Base-by-base conservation (phyloP, 2,113 vertebrate genomes). In the Anarhynchus alexandrinus region DNA sequence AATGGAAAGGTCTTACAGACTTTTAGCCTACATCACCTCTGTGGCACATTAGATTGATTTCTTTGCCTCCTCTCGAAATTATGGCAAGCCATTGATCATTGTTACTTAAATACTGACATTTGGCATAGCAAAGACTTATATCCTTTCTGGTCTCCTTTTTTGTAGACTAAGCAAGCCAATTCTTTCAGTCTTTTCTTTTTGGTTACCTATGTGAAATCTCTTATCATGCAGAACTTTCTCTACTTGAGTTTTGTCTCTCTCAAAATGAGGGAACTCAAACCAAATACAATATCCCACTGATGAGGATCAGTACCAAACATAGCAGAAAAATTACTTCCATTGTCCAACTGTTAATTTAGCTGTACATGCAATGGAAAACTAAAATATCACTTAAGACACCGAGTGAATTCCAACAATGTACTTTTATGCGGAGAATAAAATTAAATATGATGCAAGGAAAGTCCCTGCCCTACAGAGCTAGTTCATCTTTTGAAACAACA, bases 351-450 rank as follows among this genome's bases (percentile, higher is more conserved):
- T 4, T 82, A 77, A 74, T 84, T 47, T 79, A 76, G 40, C 40
- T 19, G 82, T 87, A 64, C 32, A n/a, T 43, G 70, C 61, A 90
- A 57, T 57, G 34, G 66, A 76, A 94, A 91, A 52, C 6, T 67
- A 72, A 83, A 93, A 81, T 81, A 80, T 19, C 47, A 38, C 62
- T 26, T n/a, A 71, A 80, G 77, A 84, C 1, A 2, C 58, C 57
- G 29, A 93, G 18, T 73, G 66, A 95, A 89, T 91, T 89, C 62
- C 93, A 91, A 86, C 27, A 76, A 55, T 73, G 15, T 47, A 85
- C 93, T 95, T 96, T 89, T 80, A 90, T 87, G 43, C 76, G 42
- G 70, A 94, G 70, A 96, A 89, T 87, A 94, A 94, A 95, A 94
- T 92, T 72, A 94, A 95, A 91, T 58, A 58, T 25, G 58, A 82